A percentile compares a stretch with the other conserved stretches of the same genome.
phyloP scores from a whole-genome alignment of 1,140 invertebrate species.

The Apis cerana region DNA sequence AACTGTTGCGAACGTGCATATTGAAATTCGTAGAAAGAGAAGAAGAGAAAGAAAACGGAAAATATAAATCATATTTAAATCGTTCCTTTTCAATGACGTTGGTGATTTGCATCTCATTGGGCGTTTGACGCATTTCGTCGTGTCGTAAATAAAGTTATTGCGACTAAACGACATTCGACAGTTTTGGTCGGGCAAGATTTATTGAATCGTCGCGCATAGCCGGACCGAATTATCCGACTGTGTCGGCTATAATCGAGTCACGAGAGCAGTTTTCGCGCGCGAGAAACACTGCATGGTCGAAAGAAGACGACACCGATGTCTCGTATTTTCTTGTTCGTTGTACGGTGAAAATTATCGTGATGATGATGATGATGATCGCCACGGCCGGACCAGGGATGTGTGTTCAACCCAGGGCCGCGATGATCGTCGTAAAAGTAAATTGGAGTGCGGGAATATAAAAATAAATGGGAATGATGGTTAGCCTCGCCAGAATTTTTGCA shows the following conservation, averaged over 20 bases:
- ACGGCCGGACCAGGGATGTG: background rate
- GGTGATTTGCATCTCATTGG: background rate
- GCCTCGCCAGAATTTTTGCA: conserved; percentile 32
- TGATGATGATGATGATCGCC: background rate
- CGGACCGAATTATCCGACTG: conserved; percentile 4
- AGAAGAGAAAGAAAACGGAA: too few relatives aligned
- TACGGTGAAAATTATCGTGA: conserved; percentile 16
- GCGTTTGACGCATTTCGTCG: background rate
- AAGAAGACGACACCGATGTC: background rate
- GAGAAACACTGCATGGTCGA: background rate
- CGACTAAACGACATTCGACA: background rate
- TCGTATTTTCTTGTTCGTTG: background rate
- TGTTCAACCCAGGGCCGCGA: background rate
- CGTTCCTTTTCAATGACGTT: background rate
- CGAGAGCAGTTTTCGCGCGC: background rate
- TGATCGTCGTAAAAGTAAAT: conserved; percentile 40
- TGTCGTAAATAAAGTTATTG: conserved; percentile 17
- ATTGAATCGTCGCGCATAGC: conserved; percentile 10
- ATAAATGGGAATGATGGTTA: conserved; percentile 53
- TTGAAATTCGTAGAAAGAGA: too few relatives aligned
- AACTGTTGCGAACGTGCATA: too few relatives aligned
- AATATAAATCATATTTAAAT: background rate
- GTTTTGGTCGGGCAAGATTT: conserved; percentile 9
- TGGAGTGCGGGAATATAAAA: conserved; percentile 44
- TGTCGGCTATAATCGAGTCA: background rate